phyloP scores from a whole-genome alignment of 2,797 vertebrate species.

The Pantherophis vulpinus region DNA sequence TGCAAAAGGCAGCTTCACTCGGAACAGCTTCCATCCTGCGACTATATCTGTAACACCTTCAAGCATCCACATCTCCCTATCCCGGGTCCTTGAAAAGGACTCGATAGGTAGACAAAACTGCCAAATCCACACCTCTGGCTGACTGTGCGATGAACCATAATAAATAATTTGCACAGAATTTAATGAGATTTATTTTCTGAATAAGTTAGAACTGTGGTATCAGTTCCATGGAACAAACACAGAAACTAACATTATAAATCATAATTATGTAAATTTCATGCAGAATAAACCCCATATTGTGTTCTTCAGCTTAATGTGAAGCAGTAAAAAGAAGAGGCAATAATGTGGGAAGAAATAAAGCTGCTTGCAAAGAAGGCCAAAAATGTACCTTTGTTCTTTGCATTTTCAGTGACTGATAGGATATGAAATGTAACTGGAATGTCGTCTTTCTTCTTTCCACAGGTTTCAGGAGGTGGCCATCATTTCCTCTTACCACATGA shows the following conservation, averaged over 20 bases:
- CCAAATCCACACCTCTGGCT: not conserved
- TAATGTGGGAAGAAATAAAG: not conserved
- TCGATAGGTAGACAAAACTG: not conserved
- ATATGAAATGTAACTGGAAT: not conserved
- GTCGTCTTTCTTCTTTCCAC: not conserved
- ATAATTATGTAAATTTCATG: not conserved
- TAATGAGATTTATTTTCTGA: not conserved
- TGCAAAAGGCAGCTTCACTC: not conserved
- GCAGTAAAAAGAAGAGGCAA: not conserved
- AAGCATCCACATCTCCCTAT: not conserved
- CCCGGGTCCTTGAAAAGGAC: not conserved
- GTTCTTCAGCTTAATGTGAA: not conserved
- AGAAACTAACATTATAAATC: not conserved
- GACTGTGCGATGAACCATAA: not conserved
- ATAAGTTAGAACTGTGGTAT: not conserved
- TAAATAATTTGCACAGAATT: not conserved
- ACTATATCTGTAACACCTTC: not conserved
- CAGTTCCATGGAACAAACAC: not conserved
- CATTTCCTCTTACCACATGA: constrained; percentile 60
- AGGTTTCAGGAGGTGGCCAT: constrained; percentile 53
- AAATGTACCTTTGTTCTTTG: not conserved
- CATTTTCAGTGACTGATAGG: not conserved
- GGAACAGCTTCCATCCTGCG: not conserved
- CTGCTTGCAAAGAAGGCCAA: not conserved
- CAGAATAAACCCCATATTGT: not conserved